These are phyloP conservation scores for Bos taurus DNA, from an alignment of 2,113 vertebrate genomes.

Conservation along the genomic window DNA sequence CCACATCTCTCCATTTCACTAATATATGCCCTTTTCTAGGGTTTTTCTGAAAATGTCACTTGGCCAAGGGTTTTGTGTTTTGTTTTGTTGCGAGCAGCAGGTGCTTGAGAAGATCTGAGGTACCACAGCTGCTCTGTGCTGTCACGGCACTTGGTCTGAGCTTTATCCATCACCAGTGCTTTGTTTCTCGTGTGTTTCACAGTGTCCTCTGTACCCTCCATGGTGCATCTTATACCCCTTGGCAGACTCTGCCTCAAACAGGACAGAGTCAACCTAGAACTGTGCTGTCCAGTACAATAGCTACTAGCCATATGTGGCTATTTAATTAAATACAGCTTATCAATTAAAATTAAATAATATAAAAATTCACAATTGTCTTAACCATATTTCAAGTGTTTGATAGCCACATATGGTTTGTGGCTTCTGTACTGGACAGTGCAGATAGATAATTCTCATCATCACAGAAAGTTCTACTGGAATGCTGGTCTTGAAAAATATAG, in stretches of 20 bases:
- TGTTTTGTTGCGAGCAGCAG: background rate
- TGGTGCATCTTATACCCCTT: background rate
- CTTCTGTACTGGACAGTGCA: background rate
- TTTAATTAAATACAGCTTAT: constrained; percentile 24
- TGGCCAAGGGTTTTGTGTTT: background rate
- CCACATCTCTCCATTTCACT: background rate
- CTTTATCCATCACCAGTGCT: background rate
- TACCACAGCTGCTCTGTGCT: background rate
- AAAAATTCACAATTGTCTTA: background rate
- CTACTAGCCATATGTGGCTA: background rate
- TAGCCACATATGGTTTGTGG: background rate
- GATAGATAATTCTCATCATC: background rate
- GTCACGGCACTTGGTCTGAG: background rate
- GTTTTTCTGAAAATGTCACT: background rate
- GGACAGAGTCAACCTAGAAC: background rate
- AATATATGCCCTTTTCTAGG: background rate
- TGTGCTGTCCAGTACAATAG: background rate
- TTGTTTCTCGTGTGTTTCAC: background rate
- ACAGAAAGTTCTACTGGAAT: background rate
- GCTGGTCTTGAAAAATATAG: background rate
- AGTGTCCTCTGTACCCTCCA: background rate
- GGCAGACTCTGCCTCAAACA: background rate
- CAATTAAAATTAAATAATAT: constrained; percentile 2
- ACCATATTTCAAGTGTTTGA: background rate
- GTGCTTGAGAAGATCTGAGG: background rate